Conservation (phyloP, 2,888 invertebrate species). For the Belgica antarctica region DNA sequence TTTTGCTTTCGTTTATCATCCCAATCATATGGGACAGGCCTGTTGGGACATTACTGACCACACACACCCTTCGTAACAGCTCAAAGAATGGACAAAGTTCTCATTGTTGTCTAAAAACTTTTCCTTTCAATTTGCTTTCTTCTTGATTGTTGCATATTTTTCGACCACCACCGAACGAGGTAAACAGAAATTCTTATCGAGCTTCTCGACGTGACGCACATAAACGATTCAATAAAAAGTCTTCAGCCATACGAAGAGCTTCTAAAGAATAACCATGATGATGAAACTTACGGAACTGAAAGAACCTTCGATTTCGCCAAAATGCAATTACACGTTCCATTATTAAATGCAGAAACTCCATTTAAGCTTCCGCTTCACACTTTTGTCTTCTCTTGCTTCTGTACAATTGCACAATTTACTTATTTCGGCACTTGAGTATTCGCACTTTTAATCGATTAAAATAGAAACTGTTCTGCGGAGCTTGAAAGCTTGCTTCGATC, state of each 20-base stretch:
- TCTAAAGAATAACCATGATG: neutral
- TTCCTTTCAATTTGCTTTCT: neutral
- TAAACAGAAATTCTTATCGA: neutral
- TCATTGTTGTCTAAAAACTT: neutral
- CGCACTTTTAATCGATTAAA: neutral
- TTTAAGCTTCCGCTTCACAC: neutral
- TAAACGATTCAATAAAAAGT: neutral
- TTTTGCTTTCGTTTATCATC: no score
- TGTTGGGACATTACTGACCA: no score
- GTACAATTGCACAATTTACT: neutral
- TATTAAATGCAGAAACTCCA: slow-evolving; percentile 20
- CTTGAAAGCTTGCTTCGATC: neutral
- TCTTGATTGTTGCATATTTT: neutral
- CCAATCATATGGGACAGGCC: no score
- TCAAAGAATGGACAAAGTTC: no score
- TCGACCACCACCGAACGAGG: neutral
- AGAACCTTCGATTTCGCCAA: slow-evolving; percentile 39
- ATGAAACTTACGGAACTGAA: slow-evolving; percentile 33
- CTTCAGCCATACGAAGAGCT: neutral
- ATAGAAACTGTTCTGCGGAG: slow-evolving; percentile 1
- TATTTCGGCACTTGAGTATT: neutral
- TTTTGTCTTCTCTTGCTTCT: slow-evolving; percentile 2
- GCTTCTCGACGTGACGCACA: slow-evolving; percentile 26
- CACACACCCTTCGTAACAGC: no score
- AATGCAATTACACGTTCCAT: slow-evolving; percentile 14